These are phyloP conservation scores for Silurus asotus DNA, from an alignment of 2,113 vertebrate genomes.

Conservation along the genomic window DNA sequence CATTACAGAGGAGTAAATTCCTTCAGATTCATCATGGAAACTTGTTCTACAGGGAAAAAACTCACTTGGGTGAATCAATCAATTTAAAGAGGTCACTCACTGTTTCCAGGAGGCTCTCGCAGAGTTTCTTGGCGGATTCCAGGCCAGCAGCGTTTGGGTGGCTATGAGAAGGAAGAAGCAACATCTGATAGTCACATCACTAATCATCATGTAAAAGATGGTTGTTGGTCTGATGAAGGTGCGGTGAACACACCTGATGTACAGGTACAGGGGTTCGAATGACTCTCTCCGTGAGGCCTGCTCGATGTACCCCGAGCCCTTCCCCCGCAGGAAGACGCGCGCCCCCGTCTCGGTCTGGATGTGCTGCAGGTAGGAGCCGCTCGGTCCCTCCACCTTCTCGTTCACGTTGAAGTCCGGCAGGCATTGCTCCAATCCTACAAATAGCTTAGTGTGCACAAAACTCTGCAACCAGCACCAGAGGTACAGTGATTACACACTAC, in stretches of 20 bases:
- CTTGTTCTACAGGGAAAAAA: too few species aligned
- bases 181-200: too few species aligned
- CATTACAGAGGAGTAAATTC: too few species aligned
- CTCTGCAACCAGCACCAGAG: conserved; percentile 72
- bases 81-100: conserved; percentile 60
- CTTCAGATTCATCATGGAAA: too few species aligned
- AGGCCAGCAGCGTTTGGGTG: conserved; percentile 92
- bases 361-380: conserved; percentile 90
- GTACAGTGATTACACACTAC: conserved; percentile 34
- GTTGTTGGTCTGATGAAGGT: background rate
- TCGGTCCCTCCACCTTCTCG: conserved; percentile 93
- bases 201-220: too few species aligned
- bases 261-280: conserved; percentile 97
- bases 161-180: conserved; percentile 65
- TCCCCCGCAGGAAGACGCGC: conserved; percentile 92
- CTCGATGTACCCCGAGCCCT: conserved; percentile 93
- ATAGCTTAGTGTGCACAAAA: conserved; percentile 97
- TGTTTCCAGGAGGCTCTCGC: conserved; percentile 92
- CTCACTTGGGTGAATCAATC: background rate
- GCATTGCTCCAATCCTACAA: conserved; percentile 92
- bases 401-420: conserved; percentile 87
- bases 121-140: conserved; percentile 93
- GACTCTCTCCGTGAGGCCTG: conserved; percentile 94
- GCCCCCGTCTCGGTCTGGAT: conserved; percentile 95
- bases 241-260: conserved; percentile 82